phyloP scores from a whole-genome alignment of 2,797 vertebrate species.

The Hafferia zeledoni region DNA sequence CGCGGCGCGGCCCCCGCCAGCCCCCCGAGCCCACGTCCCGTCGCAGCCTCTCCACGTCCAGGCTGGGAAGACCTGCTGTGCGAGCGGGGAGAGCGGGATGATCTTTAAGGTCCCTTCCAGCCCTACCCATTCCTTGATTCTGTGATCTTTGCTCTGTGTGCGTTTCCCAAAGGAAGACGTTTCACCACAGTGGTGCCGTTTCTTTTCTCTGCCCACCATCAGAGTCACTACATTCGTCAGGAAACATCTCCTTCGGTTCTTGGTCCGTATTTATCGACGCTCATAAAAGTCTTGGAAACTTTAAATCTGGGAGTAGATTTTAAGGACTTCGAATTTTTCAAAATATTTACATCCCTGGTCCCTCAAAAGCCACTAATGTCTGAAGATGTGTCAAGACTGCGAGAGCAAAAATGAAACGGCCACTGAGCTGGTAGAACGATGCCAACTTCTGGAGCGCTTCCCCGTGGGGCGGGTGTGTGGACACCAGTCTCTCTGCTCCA shows the following conservation, averaged over 20 bases:
- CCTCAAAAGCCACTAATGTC: not conserved
- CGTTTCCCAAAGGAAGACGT: not conserved
- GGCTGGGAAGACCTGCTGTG: not conserved
- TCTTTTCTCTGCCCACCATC: not conserved
- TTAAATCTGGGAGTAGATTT: not conserved
- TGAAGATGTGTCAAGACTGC: fast-evolving
- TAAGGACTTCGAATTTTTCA: not conserved
- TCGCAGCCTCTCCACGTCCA: not conserved
- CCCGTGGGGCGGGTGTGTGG: fast-evolving
- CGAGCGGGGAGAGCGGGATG: no score
- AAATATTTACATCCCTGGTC: not conserved
- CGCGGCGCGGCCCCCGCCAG: not conserved
- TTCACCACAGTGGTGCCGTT: fast-evolving
- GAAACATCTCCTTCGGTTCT: not conserved
- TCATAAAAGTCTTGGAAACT: not conserved
- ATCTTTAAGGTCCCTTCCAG: not conserved
- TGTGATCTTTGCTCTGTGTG: not conserved
- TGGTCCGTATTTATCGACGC: not conserved
- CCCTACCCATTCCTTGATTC: fast-evolving
- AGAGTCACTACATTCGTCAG: not conserved
- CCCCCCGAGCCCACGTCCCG: not conserved
- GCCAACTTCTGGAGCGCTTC: not conserved
- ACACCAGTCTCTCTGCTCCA: not conserved
- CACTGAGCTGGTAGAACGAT: fast-evolving
- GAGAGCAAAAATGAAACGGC: not conserved